A percentile compares a stretch with the other conserved stretches of the same genome.
Evolutionary conservation across 2,888 invertebrate genomes (phyloP).

Genomic region (Alentia gelatinosa): DNA sequence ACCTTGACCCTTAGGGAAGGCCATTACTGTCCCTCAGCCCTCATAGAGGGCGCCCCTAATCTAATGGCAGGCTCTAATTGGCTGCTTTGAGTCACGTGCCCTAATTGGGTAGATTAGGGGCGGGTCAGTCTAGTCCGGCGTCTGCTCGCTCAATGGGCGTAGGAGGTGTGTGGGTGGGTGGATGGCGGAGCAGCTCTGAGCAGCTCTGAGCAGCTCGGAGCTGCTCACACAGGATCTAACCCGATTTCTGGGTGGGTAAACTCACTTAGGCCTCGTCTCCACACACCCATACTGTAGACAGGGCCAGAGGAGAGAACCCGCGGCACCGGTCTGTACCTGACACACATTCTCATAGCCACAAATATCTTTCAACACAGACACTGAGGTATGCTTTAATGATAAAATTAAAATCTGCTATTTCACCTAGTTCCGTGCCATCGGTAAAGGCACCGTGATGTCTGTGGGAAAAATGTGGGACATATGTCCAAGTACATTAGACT

Average conservation of each 20-base stretch:
- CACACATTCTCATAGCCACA: too few species aligned
- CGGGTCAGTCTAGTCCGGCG: not conserved
- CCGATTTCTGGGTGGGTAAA: not conserved
- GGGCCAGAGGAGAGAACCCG: not conserved
- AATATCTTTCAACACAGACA: too few species aligned
- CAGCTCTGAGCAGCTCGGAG: not conserved
- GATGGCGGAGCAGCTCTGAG: not conserved
- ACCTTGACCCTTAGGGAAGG: not conserved
- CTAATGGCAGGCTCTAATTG: conserved; percentile 24
- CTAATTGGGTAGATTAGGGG: conserved; percentile 45
- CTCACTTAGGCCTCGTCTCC: not conserved
- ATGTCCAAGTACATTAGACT: too few species aligned
- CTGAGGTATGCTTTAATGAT: too few species aligned
- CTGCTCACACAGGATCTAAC: not conserved
- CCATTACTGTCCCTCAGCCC: conserved; percentile 14
- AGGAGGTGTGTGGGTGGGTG: not conserved
- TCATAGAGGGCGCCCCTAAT: conserved; percentile 26
- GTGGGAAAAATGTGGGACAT: too few species aligned
- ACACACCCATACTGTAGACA: conserved; percentile 16
- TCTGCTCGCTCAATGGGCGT: not conserved
- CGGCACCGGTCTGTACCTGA: too few species aligned
- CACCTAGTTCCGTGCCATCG: too few species aligned
- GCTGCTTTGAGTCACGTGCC: conserved; percentile 19
- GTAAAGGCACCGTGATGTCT: too few species aligned
- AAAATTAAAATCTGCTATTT: too few species aligned